Evolutionary conservation across 2,797 vertebrate species (phyloP), one percentile per base, ranked within the genome.

Genomic region (Dryobates pubescens): DNA sequence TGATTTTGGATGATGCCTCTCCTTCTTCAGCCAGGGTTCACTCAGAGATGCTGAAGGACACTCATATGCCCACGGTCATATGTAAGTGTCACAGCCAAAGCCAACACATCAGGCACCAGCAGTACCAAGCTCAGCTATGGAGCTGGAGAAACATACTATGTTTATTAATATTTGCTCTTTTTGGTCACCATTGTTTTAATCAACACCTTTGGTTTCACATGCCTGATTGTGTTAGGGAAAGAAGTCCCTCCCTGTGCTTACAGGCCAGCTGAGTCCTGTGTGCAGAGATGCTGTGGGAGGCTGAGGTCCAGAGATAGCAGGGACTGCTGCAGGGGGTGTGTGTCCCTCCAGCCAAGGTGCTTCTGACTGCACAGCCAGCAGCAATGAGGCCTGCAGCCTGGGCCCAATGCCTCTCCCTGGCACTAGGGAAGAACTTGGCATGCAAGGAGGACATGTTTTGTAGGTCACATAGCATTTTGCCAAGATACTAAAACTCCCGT

Each of bases 321-420:
- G 61, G 22, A 54, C 15, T 3, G 29, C 65, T 53, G 18, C 0
- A 0, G 17, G 32, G 17, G 8, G 20, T 34, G 8, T 4, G 1
- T 1, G 2, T 3, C 14, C 19, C 36, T 4, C 0, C 0, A 2
- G 13, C n/a, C 71, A 59, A 20, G 29, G 30, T 41, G 9, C 27
- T 54, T 63, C 13, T 38, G 9, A 22, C 67, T 56, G 19, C 15
- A 30, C 10, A 8, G 11, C 61, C 36, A 29, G 61, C 61, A 63
- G 61, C 26, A 12, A 41, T 0, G 11, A 3, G 1, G 16, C 47
- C 34, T 7, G 0, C 4, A 6, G n/a, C 6, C 27, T 2, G 1
- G 27, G 63, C 58, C 10, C 18, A 56, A 49, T 0, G 0, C 36
- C 30, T 29, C 59, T 54, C 30, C 62, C 30, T 19, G 29, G 45